Conservation (phyloP, 92 coral and sea anemone genomes). For the Zoanthus sociatus region DNA sequence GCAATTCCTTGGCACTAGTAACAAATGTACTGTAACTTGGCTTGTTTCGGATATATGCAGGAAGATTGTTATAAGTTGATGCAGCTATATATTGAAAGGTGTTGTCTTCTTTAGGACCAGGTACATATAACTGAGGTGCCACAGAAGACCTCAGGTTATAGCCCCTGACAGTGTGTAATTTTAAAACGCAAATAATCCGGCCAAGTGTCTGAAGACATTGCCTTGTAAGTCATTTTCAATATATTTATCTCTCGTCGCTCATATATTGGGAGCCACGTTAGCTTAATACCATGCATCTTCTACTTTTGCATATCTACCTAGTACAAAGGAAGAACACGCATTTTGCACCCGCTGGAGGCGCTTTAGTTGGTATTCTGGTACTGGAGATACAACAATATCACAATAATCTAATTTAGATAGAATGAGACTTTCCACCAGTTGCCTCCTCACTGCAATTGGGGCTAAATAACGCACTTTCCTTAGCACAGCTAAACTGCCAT, state of each 20-base stretch:
- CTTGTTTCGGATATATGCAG: neutral
- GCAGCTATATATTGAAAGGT: neutral
- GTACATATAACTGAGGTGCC: constrained; percentile 10
- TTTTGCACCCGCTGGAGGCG: constrained; percentile 21
- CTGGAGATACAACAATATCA: neutral
- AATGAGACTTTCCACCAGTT: neutral
- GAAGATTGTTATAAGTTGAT: neutral
- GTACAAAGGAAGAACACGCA: no score
- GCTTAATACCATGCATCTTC: neutral
- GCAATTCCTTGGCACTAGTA: no score
- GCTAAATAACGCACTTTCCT: neutral
- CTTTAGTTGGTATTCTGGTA: constrained; percentile 9
- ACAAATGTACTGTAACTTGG: no score
- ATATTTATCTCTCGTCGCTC: neutral
- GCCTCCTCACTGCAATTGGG: neutral
- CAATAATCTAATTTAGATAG: no score
- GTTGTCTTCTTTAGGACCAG: neutral
- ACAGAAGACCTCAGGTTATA: constrained; percentile 39
- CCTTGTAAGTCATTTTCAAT: no score
- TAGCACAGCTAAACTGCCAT: neutral
- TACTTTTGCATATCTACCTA: no score
- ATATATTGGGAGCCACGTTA: constrained; percentile 23
- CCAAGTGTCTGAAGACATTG: neutral
- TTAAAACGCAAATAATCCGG: constrained; percentile 35
- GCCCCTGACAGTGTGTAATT: constrained; percentile 28